Percentiles rank a stretch among this genome's conserved stretches.
These are phyloP conservation scores for Microtus obscurus DNA, from an alignment of 2,797 vertebrate genomes.

Conservation along the genomic window DNA sequence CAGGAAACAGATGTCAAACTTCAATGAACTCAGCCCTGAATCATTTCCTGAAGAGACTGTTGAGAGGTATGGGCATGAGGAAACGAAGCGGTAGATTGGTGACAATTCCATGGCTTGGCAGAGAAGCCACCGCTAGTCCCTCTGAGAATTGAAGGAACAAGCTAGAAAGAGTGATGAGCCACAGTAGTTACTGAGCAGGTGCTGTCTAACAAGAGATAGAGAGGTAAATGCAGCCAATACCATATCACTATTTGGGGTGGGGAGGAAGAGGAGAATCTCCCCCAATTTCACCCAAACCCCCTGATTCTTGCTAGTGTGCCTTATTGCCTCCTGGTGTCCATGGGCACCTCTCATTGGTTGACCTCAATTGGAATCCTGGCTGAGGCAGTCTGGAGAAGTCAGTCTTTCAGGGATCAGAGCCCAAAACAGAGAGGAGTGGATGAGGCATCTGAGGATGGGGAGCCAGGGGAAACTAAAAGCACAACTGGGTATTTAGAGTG, in stretches of 20 bases:
- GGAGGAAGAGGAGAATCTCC: not conserved
- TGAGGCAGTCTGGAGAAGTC: not conserved
- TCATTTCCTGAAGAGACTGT: not conserved
- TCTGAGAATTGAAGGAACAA: not conserved
- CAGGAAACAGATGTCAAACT: not conserved
- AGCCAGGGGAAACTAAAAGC: slow-evolving; percentile 5
- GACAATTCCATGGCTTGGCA: not conserved
- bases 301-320: not conserved
- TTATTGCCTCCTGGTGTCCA: not conserved
- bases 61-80: not conserved
- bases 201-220: not conserved
- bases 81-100: not conserved
- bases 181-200: not conserved
- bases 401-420: not conserved
- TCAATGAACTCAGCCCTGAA: slow-evolving; percentile 5
- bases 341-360: not conserved
- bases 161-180: not conserved
- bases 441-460: not conserved
- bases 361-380: not conserved
- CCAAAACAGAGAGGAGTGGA: not conserved
- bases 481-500: not conserved
- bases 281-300: too few relatives aligned
- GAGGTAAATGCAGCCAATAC: not conserved
- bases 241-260: not conserved
- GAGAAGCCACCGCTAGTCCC: not conserved